These are phyloP conservation scores for Dasypus novemcinctus DNA, from an alignment of 2,113 vertebrate species.

Conservation along the genomic window DNA sequence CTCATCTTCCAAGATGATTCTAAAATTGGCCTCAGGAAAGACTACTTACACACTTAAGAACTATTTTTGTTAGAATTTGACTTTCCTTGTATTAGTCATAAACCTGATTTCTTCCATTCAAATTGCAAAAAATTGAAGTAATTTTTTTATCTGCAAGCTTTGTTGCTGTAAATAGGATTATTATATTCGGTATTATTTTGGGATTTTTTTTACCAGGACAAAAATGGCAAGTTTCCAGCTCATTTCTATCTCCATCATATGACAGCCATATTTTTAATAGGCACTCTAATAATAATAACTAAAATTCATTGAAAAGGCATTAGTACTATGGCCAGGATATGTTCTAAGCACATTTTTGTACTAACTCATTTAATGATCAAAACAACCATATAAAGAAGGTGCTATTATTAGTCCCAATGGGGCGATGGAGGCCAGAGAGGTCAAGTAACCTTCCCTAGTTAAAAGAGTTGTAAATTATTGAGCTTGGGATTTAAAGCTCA, in stretches of 20 bases:
- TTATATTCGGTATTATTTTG: background rate
- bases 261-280: background rate
- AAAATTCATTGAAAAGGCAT: background rate
- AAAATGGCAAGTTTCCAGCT: background rate
- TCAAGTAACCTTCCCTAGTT: background rate
- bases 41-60: background rate
- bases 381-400: background rate
- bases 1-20: background rate
- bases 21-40: background rate
- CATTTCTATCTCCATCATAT: background rate
- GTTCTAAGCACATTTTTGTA: background rate
- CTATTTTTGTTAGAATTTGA: background rate
- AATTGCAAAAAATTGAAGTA: background rate
- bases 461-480: background rate
- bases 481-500: background rate
- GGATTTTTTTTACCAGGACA: background rate
- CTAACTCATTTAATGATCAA: background rate
- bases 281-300: background rate
- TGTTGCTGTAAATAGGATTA: background rate
- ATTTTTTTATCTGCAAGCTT: background rate
- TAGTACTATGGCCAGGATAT: background rate
- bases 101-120: background rate
- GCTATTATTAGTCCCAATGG: background rate
- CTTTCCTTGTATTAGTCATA: background rate
- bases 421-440: background rate